These are phyloP conservation scores for Forbesichthys agassizii DNA, from an alignment of 2,113 vertebrate species.

Conservation along the genomic window DNA sequence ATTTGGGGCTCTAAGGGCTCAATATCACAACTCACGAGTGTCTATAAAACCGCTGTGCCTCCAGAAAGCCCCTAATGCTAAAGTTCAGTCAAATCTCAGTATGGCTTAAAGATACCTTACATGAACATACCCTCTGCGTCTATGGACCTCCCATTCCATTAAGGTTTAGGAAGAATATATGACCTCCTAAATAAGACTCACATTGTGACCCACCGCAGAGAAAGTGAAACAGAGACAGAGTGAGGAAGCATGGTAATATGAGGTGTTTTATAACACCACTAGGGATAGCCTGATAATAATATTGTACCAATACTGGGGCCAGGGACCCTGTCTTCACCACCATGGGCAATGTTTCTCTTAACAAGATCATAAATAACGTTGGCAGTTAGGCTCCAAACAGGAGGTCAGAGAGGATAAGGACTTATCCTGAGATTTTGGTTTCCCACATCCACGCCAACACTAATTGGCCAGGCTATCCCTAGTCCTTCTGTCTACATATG, in stretches of 20 bases:
- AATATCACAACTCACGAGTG: not conserved
- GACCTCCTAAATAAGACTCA: slow-evolving; percentile 22
- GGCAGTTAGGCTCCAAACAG: slow-evolving; percentile 61
- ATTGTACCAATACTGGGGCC: slow-evolving; percentile 69
- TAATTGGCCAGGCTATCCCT: slow-evolving; percentile 48
- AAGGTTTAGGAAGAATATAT: slow-evolving; percentile 32
- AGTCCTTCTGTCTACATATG: slow-evolving; percentile 7
- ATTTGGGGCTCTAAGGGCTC: no score
- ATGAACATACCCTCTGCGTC: not conserved
- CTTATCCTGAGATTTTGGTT: slow-evolving; percentile 33
- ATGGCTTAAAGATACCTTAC: slow-evolving; percentile 31
- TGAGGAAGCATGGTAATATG: slow-evolving; percentile 67
- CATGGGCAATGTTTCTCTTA: slow-evolving; percentile 69
- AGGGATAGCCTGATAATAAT: slow-evolving; percentile 76
- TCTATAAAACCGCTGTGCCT: not conserved
- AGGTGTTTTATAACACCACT: slow-evolving; percentile 75
- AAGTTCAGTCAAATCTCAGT: slow-evolving; percentile 10
- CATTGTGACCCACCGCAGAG: slow-evolving; percentile 57
- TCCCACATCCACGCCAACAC: slow-evolving; percentile 34
- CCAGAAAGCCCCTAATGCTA: not conserved
- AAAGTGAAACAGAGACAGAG: slow-evolving; percentile 49
- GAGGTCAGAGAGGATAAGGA: slow-evolving; percentile 57
- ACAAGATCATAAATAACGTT: slow-evolving; percentile 76
- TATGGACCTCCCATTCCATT: slow-evolving; percentile 24
- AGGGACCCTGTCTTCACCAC: slow-evolving; percentile 72